Evolutionary conservation across 2,113 vertebrate genomes (phyloP).

Genomic region (Mesembrinibis cayennensis): DNA sequence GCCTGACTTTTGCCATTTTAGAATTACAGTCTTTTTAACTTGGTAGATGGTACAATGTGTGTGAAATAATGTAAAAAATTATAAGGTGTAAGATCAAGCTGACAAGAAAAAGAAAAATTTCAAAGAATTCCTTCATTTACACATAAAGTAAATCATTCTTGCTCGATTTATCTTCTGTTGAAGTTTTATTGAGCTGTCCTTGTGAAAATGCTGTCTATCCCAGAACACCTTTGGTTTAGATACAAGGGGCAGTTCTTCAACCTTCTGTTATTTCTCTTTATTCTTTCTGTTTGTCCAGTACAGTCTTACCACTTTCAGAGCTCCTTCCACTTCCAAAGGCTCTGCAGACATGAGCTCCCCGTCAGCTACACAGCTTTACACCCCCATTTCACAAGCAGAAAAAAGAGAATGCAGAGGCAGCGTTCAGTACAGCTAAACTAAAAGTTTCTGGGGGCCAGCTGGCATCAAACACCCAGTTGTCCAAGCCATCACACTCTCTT

Average conservation of each 20-base stretch:
- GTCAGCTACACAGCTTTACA: neutral
- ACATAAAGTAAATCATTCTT: neutral
- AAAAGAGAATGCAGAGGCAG: neutral
- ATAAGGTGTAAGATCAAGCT: neutral
- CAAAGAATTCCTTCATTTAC: neutral
- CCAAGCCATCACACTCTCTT: neutral
- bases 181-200: neutral
- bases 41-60: neutral
- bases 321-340: neutral
- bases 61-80: neutral
- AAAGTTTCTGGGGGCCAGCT: neutral
- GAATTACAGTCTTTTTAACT: neutral
- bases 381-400: neutral
- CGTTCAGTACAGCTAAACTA: neutral
- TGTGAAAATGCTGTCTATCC: neutral
- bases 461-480: neutral
- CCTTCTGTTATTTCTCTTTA: neutral
- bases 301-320: neutral
- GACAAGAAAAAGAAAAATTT: neutral
- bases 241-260: neutral
- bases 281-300: neutral
- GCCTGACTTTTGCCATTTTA: neutral
- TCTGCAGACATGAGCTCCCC: neutral
- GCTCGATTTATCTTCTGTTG: neutral
- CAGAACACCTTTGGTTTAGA: neutral